Evolutionary conservation across 2,888 invertebrate species (phyloP).

Genomic region (Xestia rhomboidea): DNA sequence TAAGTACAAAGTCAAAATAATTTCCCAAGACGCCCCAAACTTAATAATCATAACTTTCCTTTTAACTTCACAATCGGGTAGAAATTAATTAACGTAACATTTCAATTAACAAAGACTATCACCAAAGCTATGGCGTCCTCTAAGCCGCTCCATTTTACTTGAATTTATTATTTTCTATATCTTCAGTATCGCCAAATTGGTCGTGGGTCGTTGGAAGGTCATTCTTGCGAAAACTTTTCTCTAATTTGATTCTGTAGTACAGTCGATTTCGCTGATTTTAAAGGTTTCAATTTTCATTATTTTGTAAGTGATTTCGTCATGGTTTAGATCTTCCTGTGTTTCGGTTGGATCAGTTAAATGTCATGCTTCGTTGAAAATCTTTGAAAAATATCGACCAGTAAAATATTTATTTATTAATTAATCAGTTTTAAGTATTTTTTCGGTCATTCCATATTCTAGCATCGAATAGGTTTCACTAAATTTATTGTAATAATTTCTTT

Average conservation of each 20-base stretch:
- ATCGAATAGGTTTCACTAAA: too few relatives aligned
- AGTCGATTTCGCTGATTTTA: slow-evolving; percentile 4
- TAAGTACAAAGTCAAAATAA: slow-evolving; percentile 24
- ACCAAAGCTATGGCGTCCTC: slow-evolving; percentile 26
- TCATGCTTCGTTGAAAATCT: neutral
- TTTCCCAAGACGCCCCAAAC: slow-evolving; percentile 11
- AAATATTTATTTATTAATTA: too few relatives aligned
- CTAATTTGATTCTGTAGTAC: slow-evolving; percentile 31
- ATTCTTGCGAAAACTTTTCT: slow-evolving; percentile 32
- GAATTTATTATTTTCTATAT: slow-evolving; percentile 61
- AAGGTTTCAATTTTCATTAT: slow-evolving; percentile 29
- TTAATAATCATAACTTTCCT: slow-evolving; percentile 34
- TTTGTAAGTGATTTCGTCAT: slow-evolving; percentile 24
- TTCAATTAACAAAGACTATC: slow-evolving; percentile 50
- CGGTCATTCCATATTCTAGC: too few relatives aligned
- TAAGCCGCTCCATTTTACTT: slow-evolving; percentile 29
- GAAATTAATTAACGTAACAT: slow-evolving; percentile 55
- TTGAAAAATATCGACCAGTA: neutral
- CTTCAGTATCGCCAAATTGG: slow-evolving; percentile 48
- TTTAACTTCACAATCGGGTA: slow-evolving; percentile 19
- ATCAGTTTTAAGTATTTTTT: too few relatives aligned
- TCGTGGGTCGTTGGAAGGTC: slow-evolving; percentile 30
- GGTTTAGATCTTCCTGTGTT: neutral
- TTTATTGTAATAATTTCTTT: too few relatives aligned
- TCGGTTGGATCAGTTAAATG: neutral